Conservation (phyloP, 1,140 invertebrate species). For the Cotesia glomerata region DNA sequence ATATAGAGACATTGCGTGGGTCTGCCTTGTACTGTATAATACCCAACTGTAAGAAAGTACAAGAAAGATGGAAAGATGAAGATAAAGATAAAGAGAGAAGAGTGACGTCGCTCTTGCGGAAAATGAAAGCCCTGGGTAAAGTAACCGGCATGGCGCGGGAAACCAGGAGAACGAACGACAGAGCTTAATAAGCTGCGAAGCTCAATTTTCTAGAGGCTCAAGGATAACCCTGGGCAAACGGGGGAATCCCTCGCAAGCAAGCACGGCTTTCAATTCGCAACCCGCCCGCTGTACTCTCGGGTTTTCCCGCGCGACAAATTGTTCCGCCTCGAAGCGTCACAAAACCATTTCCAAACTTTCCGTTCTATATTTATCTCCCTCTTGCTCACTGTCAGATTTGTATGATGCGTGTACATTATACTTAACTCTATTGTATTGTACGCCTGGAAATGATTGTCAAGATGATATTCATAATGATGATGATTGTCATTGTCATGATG, state of each 20-base stretch:
- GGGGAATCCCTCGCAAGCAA: neutral
- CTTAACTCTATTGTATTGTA: no score
- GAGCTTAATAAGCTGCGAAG: conserved; percentile 45
- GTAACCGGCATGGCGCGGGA: neutral
- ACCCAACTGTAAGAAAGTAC: neutral
- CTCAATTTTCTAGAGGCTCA: conserved; percentile 35
- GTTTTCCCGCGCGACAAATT: conserved; percentile 11
- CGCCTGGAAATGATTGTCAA: no score
- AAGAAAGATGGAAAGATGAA: conserved; percentile 3
- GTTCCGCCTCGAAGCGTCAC: neutral
- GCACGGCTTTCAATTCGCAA: conserved; percentile 6
- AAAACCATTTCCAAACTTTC: neutral
- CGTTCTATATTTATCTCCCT: neutral
- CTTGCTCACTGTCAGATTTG: neutral
- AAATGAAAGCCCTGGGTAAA: conserved; percentile 44
- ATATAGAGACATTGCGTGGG: no score
- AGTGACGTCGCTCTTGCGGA: conserved; percentile 40
- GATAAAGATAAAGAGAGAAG: neutral
- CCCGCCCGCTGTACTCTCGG: neutral
- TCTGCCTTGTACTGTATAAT: neutral
- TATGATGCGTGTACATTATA: neutral
- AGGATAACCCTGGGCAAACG: conserved; percentile 18
- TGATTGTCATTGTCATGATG: no score
- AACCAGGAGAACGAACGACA: conserved; percentile 19
- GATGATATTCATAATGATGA: no score